Evolutionary conservation across 1,140 invertebrate genomes (phyloP).

Genomic region (Neelides sp.): DNA sequence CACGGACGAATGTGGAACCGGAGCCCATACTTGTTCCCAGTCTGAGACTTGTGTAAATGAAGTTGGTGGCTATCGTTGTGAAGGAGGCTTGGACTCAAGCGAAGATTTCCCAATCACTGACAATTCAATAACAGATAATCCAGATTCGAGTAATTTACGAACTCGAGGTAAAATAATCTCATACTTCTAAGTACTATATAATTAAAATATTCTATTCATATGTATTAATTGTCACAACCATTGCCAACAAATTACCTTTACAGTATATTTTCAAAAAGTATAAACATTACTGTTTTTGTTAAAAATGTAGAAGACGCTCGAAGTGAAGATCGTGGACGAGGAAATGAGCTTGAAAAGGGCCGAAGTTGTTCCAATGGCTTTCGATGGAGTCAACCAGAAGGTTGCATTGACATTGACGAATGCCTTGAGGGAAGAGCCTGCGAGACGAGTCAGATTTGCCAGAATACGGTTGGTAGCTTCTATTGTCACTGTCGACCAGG

Average conservation of each 20-base stretch:
- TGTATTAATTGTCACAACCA: no score
- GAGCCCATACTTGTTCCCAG: constrained; percentile 24
- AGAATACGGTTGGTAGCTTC: constrained; percentile 43
- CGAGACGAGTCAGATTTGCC: constrained; percentile 41
- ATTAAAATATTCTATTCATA: no score
- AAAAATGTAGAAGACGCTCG: no score
- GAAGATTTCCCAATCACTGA: constrained; percentile 7
- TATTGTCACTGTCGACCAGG: constrained; percentile 41
- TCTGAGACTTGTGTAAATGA: constrained; percentile 33
- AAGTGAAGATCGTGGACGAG: background rate
- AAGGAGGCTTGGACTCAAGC: background rate
- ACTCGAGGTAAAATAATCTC: no score
- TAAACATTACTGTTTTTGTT: no score
- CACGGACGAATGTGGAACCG: constrained; percentile 24
- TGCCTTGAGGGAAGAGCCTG: constrained; percentile 35
- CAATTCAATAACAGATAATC: constrained; percentile 18
- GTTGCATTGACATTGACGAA: constrained; percentile 35
- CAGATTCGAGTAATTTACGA: background rate
- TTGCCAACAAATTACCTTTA: no score
- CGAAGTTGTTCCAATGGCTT: constrained; percentile 1
- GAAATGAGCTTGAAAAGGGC: background rate
- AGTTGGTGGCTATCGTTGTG: constrained; percentile 33
- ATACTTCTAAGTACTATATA: no score
- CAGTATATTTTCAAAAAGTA: no score
- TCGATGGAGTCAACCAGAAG: background rate